These are phyloP conservation scores for Pandemis cinnamomeana DNA, from an alignment of 2,888 invertebrate genomes.

Conservation along the genomic window DNA sequence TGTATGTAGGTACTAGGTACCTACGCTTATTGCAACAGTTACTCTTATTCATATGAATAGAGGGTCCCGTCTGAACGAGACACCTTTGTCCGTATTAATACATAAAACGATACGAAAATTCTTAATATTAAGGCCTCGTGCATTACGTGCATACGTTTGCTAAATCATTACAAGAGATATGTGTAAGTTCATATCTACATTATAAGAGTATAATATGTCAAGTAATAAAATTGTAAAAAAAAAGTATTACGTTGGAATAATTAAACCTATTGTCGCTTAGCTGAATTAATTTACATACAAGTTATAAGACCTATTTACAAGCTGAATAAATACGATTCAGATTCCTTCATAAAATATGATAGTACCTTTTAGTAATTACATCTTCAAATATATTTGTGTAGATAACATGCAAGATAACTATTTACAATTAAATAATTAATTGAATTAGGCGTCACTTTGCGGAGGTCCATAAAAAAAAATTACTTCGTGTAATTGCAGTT, in stretches of 20 bases:
- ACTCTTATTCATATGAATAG: not conserved
- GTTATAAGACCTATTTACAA: not conserved
- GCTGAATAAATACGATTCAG: not conserved
- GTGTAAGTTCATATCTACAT: not conserved
- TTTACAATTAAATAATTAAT: not conserved
- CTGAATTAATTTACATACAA: not conserved
- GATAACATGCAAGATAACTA: not conserved
- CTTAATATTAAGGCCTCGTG: not conserved
- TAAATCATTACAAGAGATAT: not conserved
- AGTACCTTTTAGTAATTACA: not conserved
- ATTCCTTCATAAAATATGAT: not conserved
- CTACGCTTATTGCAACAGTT: not conserved
- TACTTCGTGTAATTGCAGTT: too few species aligned
- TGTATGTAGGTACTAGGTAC: not conserved
- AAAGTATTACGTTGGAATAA: not conserved
- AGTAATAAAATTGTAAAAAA: not conserved
- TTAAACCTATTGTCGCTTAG: not conserved
- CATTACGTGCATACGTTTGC: not conserved
- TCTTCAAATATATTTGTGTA: not conserved
- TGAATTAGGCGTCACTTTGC: too few species aligned
- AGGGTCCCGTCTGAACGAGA: not conserved
- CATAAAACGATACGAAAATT: not conserved
- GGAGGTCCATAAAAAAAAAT: too few species aligned
- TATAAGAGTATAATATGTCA: not conserved
- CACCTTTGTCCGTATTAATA: not conserved